phyloP scores from a whole-genome alignment of 2,113 vertebrate genomes.

The Lipophrys pholis region DNA sequence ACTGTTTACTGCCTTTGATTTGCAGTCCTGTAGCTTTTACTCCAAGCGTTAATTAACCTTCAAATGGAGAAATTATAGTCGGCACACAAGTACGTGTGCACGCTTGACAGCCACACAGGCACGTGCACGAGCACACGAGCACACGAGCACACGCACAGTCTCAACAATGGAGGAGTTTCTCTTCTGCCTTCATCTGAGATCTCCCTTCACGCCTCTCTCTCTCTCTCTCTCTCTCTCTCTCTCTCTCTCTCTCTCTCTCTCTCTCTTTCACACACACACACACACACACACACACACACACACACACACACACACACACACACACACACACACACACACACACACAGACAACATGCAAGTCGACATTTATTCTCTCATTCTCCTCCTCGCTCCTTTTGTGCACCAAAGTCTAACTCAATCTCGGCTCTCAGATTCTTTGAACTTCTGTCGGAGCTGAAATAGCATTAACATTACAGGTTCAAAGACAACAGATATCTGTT shows the following conservation, averaged over 20 bases:
- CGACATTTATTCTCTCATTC: slow-evolving; percentile 67
- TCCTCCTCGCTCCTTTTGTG: slow-evolving; percentile 66
- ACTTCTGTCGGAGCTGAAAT: slow-evolving; percentile 71
- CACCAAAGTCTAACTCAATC: slow-evolving; percentile 69
- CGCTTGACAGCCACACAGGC: not conserved
- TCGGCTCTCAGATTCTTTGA: slow-evolving; percentile 69
- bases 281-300: slow-evolving; percentile 38
- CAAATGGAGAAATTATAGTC: slow-evolving; percentile 76
- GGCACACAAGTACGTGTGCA: slow-evolving; percentile 43
- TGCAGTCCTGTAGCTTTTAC: slow-evolving; percentile 76
- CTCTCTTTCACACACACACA: not conserved
- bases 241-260: too few relatives aligned
- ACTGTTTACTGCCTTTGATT: slow-evolving; percentile 80
- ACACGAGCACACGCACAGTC: too few relatives aligned
- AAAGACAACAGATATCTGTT: slow-evolving; percentile 78
- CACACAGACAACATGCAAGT: slow-evolving; percentile 54
- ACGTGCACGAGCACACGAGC: slow-evolving; percentile 7
- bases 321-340: not conserved
- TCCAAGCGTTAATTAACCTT: slow-evolving; percentile 83
- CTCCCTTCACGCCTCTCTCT: slow-evolving; percentile 33
- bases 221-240: slow-evolving; percentile 25
- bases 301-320: too few relatives aligned
- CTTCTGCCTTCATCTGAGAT: slow-evolving; percentile 66
- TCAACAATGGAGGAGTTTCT: slow-evolving; percentile 57
- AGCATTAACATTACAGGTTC: slow-evolving; percentile 71